Percentiles rank a stretch among this genome's conserved stretches.
phyloP scores from a whole-genome alignment of 2,113 vertebrate species.

The Brachyhypopomus gauderio region DNA sequence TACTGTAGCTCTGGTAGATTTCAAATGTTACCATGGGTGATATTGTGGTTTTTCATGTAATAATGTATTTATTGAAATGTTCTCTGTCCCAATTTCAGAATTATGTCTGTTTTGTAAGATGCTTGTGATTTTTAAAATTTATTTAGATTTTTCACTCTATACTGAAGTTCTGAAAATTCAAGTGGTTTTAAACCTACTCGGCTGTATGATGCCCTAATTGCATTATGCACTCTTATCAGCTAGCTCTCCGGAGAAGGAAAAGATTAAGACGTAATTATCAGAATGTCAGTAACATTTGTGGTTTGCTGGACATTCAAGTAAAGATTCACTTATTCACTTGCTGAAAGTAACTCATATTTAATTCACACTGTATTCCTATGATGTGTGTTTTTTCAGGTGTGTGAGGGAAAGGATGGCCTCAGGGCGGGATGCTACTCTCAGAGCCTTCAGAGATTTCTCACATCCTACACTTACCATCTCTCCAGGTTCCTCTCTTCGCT shows the following conservation, averaged over 20 bases:
- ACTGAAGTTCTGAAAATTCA: not conserved
- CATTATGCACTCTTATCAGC: not conserved
- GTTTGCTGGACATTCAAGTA: conserved; percentile 22
- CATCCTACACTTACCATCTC: conserved; percentile 50
- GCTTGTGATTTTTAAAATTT: conserved; percentile 34
- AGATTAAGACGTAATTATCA: not conserved
- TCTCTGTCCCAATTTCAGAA: conserved; percentile 31
- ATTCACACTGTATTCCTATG: conserved; percentile 51
- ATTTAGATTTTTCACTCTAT: conserved; percentile 5
- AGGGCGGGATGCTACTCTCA: conserved; percentile 52
- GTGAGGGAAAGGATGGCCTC: conserved; percentile 56
- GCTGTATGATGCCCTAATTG: conserved; percentile 8
- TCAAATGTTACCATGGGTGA: conserved; percentile 24
- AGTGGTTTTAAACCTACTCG: not conserved
- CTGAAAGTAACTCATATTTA: conserved; percentile 57
- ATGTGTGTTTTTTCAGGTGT: conserved; percentile 51
- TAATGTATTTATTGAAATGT: conserved; percentile 37
- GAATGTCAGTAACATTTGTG: conserved; percentile 27
- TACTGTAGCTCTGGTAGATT: conserved; percentile 11
- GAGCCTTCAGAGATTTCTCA: conserved; percentile 51
- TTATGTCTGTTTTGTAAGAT: conserved; percentile 21
- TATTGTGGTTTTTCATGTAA: conserved; percentile 28
- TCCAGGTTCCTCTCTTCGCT: conserved; percentile 29
- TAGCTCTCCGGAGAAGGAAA: not conserved
- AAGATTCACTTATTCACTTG: conserved; percentile 38